phyloP scores from a whole-genome alignment of 1,140 invertebrate genomes.

The Philotrypesis tridentata region DNA sequence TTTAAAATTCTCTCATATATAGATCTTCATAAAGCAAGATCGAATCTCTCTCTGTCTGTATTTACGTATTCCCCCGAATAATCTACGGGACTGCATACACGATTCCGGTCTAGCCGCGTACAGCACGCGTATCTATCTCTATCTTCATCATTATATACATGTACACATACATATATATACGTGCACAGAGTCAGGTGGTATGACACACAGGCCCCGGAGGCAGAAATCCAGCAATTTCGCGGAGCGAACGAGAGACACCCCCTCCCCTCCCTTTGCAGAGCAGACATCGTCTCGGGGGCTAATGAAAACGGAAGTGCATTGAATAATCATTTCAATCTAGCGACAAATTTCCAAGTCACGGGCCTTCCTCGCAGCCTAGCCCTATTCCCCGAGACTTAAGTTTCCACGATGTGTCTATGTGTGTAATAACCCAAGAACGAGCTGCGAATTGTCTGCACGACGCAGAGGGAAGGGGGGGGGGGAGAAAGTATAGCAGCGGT shows the following conservation, averaged over 20 bases:
- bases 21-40: background rate
- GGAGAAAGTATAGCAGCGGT: no score
- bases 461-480: no score
- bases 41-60: background rate
- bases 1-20: background rate
- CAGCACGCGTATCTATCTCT: background rate
- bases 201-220: conserved; percentile 13
- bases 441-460: background rate
- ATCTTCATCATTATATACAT: background rate
- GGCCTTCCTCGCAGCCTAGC: background rate
- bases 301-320: conserved; percentile 45
- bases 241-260: background rate
- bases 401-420: background rate
- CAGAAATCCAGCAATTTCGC: conserved; percentile 33
- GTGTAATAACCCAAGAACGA: background rate
- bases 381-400: background rate
- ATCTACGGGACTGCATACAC: conserved; percentile 14
- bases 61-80: background rate
- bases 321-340: conserved; percentile 42
- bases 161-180: background rate
- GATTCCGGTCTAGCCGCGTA: background rate
- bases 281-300: background rate
- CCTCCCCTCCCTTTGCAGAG: background rate
- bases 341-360: background rate
- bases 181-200: no score